A percentile compares a stretch with the other conserved stretches of the same genome.
These are phyloP conservation scores for Sakesphorus luctuosus DNA, from an alignment of 2,113 vertebrate species.

Conservation along the genomic window DNA sequence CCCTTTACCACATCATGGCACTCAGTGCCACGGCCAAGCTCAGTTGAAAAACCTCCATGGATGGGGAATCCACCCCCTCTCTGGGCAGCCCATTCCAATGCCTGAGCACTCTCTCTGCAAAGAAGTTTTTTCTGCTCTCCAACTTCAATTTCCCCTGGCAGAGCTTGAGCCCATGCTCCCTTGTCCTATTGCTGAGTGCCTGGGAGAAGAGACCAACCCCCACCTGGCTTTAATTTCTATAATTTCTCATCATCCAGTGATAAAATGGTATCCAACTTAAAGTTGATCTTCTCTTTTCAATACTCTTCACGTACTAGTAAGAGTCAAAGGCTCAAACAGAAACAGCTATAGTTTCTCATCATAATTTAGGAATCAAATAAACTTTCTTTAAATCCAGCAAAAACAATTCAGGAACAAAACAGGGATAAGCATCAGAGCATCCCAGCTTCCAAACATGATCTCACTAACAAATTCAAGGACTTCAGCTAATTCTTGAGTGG, in stretches of 20 bases:
- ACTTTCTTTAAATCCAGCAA: background rate
- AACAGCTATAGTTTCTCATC: background rate
- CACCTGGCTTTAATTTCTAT: background rate
- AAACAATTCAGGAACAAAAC: background rate
- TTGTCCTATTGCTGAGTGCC: too few species aligned
- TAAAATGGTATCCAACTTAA: background rate
- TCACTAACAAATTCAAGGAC: background rate
- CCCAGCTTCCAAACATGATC: background rate
- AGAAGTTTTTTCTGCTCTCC: too few species aligned
- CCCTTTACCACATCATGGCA: too few species aligned
- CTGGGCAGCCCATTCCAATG: too few species aligned
- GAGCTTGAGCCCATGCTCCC: too few species aligned
- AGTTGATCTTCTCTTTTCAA: background rate
- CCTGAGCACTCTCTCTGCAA: too few species aligned
- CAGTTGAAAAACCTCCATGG: too few species aligned
- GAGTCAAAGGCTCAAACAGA: background rate
- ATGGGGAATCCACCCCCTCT: too few species aligned
- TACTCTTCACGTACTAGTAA: background rate
- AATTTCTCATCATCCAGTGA: background rate
- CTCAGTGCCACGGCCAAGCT: too few species aligned
- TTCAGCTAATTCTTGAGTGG: background rate
- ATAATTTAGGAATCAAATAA: background rate
- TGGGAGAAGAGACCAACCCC: too few species aligned
- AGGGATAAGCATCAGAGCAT: background rate
- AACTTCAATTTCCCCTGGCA: too few species aligned